Conservation (phyloP, 2,797 vertebrate species). For the Pampus argenteus region DNA sequence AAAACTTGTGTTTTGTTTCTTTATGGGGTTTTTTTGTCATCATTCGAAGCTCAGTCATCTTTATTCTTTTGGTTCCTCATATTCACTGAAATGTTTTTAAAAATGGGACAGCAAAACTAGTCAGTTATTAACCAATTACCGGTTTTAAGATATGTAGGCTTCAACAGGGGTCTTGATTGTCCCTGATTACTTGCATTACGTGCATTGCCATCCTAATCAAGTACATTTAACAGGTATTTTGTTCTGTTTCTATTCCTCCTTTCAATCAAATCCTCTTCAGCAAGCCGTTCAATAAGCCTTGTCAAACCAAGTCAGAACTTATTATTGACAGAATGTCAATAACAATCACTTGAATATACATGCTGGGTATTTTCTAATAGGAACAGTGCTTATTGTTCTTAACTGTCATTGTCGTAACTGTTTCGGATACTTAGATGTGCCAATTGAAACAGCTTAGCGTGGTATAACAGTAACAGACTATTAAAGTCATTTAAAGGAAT, state of each 20-base stretch:
- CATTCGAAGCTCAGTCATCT: conserved; percentile 1
- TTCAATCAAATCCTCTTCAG: neutral
- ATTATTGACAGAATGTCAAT: neutral
- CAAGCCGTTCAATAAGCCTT: neutral
- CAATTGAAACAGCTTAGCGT: conserved; percentile 27
- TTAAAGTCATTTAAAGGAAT: conserved; percentile 27
- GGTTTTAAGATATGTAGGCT: conserved; percentile 1
- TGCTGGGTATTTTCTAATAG: conserved; percentile 15
- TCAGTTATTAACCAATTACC: conserved; percentile 30
- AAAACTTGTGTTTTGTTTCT: neutral
- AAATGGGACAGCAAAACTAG: neutral
- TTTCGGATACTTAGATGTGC: conserved; percentile 25
- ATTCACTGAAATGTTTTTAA: conserved; percentile 9
- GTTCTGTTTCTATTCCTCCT: neutral
- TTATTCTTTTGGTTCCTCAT: neutral
- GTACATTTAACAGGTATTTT: conserved; percentile 7
- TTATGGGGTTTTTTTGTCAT: conserved; percentile 20
- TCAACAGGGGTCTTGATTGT: conserved; percentile 25
- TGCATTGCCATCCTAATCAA: neutral
- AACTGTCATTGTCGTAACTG: conserved; percentile 18
- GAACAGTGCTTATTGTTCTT: conserved; percentile 38
- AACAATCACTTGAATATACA: conserved; percentile 1
- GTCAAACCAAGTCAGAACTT: conserved; percentile 10
- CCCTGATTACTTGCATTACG: too few species aligned
- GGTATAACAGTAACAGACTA: conserved; percentile 7